Evolutionary conservation across 2,113 vertebrate species (phyloP).

Genomic region (Gnathonemus longibarbis): DNA sequence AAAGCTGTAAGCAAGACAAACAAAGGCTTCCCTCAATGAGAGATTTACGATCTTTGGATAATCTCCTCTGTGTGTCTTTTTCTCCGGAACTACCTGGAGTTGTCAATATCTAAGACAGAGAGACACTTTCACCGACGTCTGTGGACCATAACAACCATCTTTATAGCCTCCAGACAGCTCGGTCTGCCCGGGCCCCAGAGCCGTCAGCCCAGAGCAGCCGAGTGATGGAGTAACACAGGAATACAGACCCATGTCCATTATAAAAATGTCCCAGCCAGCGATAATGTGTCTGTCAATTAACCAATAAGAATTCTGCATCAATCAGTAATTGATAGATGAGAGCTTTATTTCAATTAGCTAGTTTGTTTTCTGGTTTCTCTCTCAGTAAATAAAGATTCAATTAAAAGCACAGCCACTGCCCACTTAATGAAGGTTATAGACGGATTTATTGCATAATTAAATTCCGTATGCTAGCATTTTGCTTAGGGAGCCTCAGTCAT

Average conservation of each 20-base stretch:
- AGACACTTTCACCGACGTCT: slow-evolving; percentile 1
- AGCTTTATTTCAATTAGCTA: not conserved
- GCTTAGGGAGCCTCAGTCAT: not conserved
- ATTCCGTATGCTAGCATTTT: not conserved
- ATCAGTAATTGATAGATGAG: not conserved
- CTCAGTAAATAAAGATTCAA: not conserved
- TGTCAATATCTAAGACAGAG: slow-evolving; percentile 6
- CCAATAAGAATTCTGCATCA: not conserved
- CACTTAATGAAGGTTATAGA: not conserved
- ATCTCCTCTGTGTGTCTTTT: slow-evolving; percentile 16
- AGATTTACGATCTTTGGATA: not conserved
- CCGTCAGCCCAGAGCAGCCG: not conserved
- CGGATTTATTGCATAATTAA: not conserved
- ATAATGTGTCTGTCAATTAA: not conserved
- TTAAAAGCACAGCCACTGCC: not conserved
- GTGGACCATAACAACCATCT: not conserved
- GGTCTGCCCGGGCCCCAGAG: not conserved
- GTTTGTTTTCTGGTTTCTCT: not conserved
- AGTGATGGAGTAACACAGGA: not conserved
- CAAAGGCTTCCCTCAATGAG: not conserved
- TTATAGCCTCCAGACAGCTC: not conserved
- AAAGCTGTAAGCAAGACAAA: not conserved
- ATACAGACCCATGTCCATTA: not conserved
- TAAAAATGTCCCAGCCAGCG: not conserved
- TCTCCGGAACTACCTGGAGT: slow-evolving; percentile 5